Evolutionary conservation across 2,113 vertebrate species (phyloP).

Genomic region (Oceanites oceanicus): DNA sequence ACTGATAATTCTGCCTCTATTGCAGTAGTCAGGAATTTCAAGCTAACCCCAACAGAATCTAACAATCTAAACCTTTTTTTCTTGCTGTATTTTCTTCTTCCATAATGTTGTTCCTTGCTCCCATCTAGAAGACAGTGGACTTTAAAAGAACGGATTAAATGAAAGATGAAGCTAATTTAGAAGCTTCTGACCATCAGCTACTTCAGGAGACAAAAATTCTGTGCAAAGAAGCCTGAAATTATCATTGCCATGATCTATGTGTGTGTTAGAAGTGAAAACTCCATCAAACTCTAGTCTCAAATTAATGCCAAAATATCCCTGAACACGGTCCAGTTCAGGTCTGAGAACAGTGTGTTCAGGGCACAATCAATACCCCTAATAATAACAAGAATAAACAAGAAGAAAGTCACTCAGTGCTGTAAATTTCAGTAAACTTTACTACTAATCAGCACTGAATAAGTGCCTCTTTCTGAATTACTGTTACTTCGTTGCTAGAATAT

Average conservation of each 20-base stretch:
- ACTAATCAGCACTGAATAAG: not conserved
- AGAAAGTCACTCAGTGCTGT: not conserved
- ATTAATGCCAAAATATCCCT: constrained; percentile 79
- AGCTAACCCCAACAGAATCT: not conserved
- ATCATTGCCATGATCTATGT: not conserved
- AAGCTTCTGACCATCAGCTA: not conserved
- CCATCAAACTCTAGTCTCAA: constrained; percentile 57
- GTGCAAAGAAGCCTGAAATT: not conserved
- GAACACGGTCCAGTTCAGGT: constrained; percentile 64
- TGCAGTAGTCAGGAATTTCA: not conserved
- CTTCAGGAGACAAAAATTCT: not conserved
- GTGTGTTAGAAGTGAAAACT: constrained; percentile 62
- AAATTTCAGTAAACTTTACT: not conserved
- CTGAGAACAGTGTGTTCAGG: constrained; percentile 57
- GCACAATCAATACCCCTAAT: constrained; percentile 70
- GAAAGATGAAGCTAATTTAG: constrained; percentile 1
- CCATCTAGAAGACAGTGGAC: not conserved
- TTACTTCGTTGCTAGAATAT: not conserved
- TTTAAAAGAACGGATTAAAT: not conserved
- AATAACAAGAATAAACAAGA: constrained; percentile 58
- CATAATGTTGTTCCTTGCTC: not conserved
- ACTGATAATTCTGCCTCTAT: not conserved
- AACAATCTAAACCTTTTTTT: not conserved
- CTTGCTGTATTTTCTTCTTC: not conserved
- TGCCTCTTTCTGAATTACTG: not conserved